Evolutionary conservation across 2,888 invertebrate genomes (phyloP).

Genomic region (Pseudococcus jackbeardsleyi): DNA sequence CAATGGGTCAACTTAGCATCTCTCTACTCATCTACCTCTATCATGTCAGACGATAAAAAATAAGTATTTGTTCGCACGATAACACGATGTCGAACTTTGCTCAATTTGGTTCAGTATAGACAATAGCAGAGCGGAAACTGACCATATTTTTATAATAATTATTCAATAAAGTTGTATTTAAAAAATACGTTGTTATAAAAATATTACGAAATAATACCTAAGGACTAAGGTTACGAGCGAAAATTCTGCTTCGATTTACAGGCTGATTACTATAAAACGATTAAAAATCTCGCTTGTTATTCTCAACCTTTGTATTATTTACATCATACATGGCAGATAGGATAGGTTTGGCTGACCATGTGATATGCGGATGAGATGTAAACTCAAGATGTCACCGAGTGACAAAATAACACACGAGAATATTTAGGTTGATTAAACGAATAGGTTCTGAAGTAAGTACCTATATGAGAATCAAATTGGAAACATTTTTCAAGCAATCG

Average conservation of each 20-base stretch:
- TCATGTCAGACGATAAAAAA: slow-evolving; percentile 6
- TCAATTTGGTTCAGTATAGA: slow-evolving; percentile 7
- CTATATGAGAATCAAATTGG: not conserved
- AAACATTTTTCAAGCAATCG: not conserved
- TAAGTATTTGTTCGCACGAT: slow-evolving; percentile 13
- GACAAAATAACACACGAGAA: not conserved
- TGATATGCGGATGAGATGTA: not conserved
- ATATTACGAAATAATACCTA: slow-evolving; percentile 13
- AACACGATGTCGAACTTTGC: slow-evolving; percentile 23
- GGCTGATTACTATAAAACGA: not conserved
- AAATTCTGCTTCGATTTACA: not conserved
- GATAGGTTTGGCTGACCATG: slow-evolving; percentile 12
- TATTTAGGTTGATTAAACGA: not conserved
- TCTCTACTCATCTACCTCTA: not conserved
- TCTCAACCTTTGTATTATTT: slow-evolving; percentile 40
- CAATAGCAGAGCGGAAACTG: slow-evolving; percentile 6
- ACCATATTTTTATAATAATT: slow-evolving; percentile 43
- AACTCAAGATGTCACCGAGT: not conserved
- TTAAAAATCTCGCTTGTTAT: slow-evolving; percentile 16
- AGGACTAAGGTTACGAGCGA: not conserved
- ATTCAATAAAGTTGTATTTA: not conserved
- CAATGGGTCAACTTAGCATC: not conserved
- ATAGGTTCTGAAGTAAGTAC: not conserved
- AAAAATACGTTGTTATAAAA: not conserved
- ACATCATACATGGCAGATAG: slow-evolving; percentile 2